A percentile compares a stretch with the other conserved stretches of the same genome.
Conservation (phyloP, 1,140 invertebrate species). For the Nebria ingens region DNA sequence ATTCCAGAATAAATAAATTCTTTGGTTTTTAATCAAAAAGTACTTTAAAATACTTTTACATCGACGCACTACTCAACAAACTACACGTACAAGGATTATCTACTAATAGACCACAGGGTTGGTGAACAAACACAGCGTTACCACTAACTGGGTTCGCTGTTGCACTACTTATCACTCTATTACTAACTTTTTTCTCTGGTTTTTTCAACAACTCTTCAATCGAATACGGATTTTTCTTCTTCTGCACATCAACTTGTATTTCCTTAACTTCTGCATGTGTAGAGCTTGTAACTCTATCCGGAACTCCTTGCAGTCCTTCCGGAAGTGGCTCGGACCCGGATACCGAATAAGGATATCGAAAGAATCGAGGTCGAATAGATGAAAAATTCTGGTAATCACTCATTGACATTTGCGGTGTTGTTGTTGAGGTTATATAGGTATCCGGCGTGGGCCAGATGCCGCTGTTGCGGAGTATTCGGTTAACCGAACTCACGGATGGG, state of each 20-base stretch:
- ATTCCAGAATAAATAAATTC: too few relatives aligned
- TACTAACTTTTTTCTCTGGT: slow-evolving; percentile 43
- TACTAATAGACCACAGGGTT: slow-evolving; percentile 25
- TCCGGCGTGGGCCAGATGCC: slow-evolving; percentile 57
- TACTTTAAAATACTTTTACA: background rate
- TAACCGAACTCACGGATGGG: slow-evolving; percentile 89
- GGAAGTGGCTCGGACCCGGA: slow-evolving; percentile 29
- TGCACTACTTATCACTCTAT: background rate
- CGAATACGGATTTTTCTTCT: slow-evolving; percentile 70
- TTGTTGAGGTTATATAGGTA: slow-evolving; percentile 10
- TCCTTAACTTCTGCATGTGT: background rate
- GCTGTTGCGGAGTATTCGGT: slow-evolving; percentile 83
- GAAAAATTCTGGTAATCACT: slow-evolving; percentile 1
- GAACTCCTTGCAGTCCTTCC: background rate
- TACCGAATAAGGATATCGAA: background rate
- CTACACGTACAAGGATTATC: slow-evolving; percentile 18
- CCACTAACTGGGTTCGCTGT: background rate
- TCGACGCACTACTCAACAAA: background rate
- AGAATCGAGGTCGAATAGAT: background rate
- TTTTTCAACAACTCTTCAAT: slow-evolving; percentile 79
- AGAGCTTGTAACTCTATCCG: background rate
- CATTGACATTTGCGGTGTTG: slow-evolving; percentile 15
- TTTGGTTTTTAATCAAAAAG: background rate
- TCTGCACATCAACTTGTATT: background rate
- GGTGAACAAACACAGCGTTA: slow-evolving; percentile 17